Evolutionary conservation across 2,888 invertebrate genomes (phyloP).

Genomic region (Pelosia muscerda): DNA sequence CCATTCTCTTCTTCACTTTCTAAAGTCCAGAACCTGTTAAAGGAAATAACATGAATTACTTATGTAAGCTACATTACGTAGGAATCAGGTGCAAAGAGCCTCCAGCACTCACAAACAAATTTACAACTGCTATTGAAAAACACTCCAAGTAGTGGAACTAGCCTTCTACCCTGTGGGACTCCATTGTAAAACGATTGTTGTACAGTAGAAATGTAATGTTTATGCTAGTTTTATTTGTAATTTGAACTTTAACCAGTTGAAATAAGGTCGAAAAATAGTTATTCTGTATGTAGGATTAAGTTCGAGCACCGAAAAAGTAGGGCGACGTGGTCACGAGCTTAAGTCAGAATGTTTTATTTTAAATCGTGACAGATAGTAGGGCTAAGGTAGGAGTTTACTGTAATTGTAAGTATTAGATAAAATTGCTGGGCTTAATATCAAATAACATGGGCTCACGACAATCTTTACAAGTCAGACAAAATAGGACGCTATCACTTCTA

Average conservation of each 20-base stretch:
- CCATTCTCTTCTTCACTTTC: constrained; percentile 62
- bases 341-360: constrained; percentile 61
- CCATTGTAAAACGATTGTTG: constrained; percentile 48
- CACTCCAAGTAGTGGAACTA: constrained; percentile 50
- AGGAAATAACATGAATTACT: constrained; percentile 67
- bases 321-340: constrained; percentile 70
- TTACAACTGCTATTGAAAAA: constrained; percentile 50
- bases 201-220: constrained; percentile 45
- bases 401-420: constrained; percentile 69
- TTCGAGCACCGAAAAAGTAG: constrained; percentile 67
- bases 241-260: constrained; percentile 48
- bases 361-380: constrained; percentile 69
- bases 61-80: constrained; percentile 65
- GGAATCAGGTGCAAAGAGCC: constrained; percentile 64
- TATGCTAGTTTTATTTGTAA: constrained; percentile 37
- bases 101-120: constrained; percentile 45
- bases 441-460: constrained; percentile 46
- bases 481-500: constrained; percentile 35
- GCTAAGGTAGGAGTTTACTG: constrained; percentile 68
- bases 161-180: constrained; percentile 52
- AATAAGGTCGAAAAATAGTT: constrained; percentile 50
- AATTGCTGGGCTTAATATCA: constrained; percentile 60
- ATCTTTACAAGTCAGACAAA: constrained; percentile 34
- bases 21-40: constrained; percentile 57
- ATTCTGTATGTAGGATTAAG: constrained; percentile 39